phyloP scores from a whole-genome alignment of 2,113 vertebrate genomes.

The Antechinus flavipes region DNA sequence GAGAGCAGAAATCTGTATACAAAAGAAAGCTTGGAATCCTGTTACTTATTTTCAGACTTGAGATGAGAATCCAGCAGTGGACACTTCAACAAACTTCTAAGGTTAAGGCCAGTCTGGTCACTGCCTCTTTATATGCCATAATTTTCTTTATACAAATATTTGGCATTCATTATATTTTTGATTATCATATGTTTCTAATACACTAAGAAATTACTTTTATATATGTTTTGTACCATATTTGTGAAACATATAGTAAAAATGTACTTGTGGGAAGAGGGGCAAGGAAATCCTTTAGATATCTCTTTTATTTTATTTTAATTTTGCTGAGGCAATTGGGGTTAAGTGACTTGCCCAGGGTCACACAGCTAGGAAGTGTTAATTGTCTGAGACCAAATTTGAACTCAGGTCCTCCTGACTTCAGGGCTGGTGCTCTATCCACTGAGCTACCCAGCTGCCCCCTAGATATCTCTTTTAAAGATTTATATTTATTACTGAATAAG shows the following conservation, averaged over 20 bases:
- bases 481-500: slow-evolving; percentile 18
- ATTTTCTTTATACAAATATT: slow-evolving; percentile 41
- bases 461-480: background rate
- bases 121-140: slow-evolving; percentile 17
- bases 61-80: background rate
- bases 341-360: too few relatives aligned
- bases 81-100: background rate
- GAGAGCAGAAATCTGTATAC: slow-evolving; percentile 25
- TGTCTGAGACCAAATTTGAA: too few relatives aligned
- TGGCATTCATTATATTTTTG: slow-evolving; percentile 44
- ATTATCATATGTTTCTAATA: slow-evolving; percentile 36
- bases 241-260: slow-evolving; percentile 50
- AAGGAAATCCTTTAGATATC: slow-evolving; percentile 43
- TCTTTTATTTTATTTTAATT: slow-evolving; percentile 4
- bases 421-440: too few relatives aligned
- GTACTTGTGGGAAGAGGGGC: background rate
- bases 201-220: slow-evolving; percentile 24
- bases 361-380: too few relatives aligned
- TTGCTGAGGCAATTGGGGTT: too few relatives aligned
- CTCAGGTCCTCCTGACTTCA: too few relatives aligned
- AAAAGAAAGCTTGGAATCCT: slow-evolving; percentile 45
- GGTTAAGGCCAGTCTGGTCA: background rate
- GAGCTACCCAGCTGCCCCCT: background rate
- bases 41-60: slow-evolving; percentile 3
- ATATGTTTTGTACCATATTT: slow-evolving; percentile 31